Percentiles rank a stretch among this genome's conserved stretches.
phyloP scores from a whole-genome alignment of 30 jellyfish, hydroid and myxozoan genomes.

The Aurelia coerulea region DNA sequence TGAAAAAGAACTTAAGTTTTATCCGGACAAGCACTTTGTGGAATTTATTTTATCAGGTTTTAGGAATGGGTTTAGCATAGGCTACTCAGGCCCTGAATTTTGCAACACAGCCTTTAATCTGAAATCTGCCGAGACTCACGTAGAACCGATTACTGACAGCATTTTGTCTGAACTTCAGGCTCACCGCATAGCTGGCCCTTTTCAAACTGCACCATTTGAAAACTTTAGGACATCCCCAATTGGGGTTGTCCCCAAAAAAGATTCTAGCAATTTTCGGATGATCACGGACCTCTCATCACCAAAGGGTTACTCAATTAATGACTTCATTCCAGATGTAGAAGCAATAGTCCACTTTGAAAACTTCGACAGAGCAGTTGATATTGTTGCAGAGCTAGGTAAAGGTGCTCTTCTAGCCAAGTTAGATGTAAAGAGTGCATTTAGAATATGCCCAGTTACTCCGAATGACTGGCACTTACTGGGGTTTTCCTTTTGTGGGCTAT shows the following conservation, averaged over 20 bases:
- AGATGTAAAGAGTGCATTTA: background rate
- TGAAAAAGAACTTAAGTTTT: too few species aligned
- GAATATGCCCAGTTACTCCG: background rate
- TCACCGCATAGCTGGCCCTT: background rate
- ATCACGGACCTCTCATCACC: background rate
- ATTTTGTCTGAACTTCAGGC: background rate
- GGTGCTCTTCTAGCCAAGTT: background rate
- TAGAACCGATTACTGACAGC: background rate
- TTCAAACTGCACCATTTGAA: background rate
- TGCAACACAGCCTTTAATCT: background rate
- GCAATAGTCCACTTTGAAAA: background rate
- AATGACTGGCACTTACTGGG: background rate
- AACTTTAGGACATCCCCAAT: background rate
- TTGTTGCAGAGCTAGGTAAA: background rate
- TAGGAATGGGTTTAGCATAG: background rate
- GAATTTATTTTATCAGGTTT: background rate
- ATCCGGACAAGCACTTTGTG: too few species aligned
- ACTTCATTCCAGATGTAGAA: background rate
- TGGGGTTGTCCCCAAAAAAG: slow-evolving; percentile 1
- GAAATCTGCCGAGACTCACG: background rate
- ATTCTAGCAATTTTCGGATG: background rate
- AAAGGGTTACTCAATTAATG: background rate
- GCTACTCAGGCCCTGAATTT: background rate
- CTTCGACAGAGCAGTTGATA: background rate
- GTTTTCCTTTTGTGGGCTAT: background rate